A percentile compares a stretch with the other conserved stretches of the same genome.
phyloP scores from a whole-genome alignment of 2,888 invertebrate species.

The Rugalucina vietnamica region DNA sequence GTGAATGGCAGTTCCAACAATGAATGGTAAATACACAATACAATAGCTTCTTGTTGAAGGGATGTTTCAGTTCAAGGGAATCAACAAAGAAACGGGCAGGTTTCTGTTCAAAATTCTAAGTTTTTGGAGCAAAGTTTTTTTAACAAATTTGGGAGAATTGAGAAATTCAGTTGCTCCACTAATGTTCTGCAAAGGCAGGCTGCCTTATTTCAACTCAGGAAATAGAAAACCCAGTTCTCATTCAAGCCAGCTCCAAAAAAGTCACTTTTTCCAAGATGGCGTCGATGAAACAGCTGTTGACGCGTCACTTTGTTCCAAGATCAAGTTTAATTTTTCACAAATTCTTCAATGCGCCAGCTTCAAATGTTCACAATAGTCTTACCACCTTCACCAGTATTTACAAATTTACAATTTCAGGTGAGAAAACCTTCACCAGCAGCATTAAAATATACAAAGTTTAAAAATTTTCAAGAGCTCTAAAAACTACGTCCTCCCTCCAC shows the following conservation, averaged over 20 bases:
- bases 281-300: background rate
- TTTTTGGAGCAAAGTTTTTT: too few species aligned
- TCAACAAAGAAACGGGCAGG: too few species aligned
- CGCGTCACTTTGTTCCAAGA: background rate
- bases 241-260: background rate
- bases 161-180: background rate
- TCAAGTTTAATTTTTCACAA: background rate
- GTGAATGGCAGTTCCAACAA: too few species aligned
- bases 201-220: background rate
- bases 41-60: too few species aligned
- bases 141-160: too few species aligned
- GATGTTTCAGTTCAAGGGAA: too few species aligned
- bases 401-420: background rate
- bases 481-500: background rate
- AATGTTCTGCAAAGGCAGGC: background rate
- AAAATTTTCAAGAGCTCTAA: background rate
- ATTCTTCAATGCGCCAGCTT: background rate
- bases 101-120: too few species aligned
- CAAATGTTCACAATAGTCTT: background rate
- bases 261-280: background rate
- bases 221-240: background rate
- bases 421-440: background rate
- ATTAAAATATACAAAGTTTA: background rate
- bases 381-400: background rate
- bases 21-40: too few species aligned